Conservation (phyloP, 1,140 invertebrate genomes). For the Bombus sibiricus region DNA sequence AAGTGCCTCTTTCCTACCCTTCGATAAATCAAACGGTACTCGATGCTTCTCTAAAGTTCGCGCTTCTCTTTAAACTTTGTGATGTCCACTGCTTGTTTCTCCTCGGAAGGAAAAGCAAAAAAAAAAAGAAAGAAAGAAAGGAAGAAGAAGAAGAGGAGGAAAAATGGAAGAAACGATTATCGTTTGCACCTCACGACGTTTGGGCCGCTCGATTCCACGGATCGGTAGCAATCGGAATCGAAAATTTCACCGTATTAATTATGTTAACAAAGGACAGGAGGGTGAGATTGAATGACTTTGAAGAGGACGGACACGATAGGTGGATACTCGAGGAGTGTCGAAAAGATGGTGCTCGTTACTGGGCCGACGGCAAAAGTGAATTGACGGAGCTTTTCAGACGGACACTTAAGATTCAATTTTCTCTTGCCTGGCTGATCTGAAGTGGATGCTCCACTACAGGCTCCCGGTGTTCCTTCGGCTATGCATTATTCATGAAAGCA, state of each 20-base stretch:
- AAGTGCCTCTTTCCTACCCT: not conserved
- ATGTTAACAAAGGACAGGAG: not conserved
- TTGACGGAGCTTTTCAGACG: constrained; percentile 75
- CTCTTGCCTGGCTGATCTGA: constrained; percentile 82
- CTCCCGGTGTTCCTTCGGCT: constrained; percentile 80
- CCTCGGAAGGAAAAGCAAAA: not conserved
- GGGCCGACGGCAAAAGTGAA: constrained; percentile 73
- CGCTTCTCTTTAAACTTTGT: not conserved
- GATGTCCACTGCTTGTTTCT: not conserved
- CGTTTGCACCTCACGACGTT: not conserved
- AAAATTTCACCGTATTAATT: not conserved
- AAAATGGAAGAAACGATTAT: not conserved
- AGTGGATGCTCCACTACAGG: constrained; percentile 79
- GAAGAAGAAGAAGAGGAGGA: not conserved
- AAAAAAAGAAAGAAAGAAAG: not conserved
- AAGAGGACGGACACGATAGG: not conserved
- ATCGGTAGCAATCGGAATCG: not conserved
- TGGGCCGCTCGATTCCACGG: not conserved
- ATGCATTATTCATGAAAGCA: constrained; percentile 82
- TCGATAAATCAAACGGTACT: not conserved
- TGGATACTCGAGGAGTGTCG: not conserved
- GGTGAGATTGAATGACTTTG: not conserved
- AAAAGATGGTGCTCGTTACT: constrained; percentile 71
- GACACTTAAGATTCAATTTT: constrained; percentile 81
- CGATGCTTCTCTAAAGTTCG: not conserved